Evolutionary conservation across 2,113 vertebrate genomes (phyloP).

Genomic region (Barbus barbus): DNA sequence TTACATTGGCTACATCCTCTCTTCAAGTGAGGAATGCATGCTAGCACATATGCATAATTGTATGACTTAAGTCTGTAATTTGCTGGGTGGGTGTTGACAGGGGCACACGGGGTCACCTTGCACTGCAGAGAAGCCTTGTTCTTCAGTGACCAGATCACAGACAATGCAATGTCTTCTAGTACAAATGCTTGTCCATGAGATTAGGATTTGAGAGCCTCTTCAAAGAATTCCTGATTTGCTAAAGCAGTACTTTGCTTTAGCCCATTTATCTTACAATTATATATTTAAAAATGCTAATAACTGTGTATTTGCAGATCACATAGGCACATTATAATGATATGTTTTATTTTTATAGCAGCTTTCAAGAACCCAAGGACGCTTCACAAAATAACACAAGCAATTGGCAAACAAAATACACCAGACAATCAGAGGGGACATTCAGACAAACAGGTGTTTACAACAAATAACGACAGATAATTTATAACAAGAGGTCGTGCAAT

Average conservation of each 20-base stretch:
- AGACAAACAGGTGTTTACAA: too few species aligned
- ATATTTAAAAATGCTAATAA: constrained; percentile 50
- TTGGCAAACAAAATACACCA: too few species aligned
- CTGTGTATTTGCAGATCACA: constrained; percentile 39
- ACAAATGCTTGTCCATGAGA: constrained; percentile 52
- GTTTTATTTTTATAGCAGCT: too few species aligned
- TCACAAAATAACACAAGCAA: too few species aligned
- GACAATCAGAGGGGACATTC: too few species aligned
- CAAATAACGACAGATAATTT: too few species aligned
- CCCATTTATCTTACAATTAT: constrained; percentile 42
- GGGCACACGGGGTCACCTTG: not conserved
- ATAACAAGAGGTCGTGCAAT: too few species aligned
- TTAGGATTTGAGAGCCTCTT: constrained; percentile 50
- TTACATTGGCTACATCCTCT: constrained; percentile 35
- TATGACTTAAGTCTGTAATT: constrained; percentile 33
- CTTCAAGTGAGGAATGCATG: constrained; percentile 45
- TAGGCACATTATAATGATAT: too few species aligned
- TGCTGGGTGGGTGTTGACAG: constrained; percentile 23
- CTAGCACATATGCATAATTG: constrained; percentile 51
- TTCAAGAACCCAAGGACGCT: too few species aligned
- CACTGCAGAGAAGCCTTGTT: constrained; percentile 26
- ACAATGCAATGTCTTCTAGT: constrained; percentile 45
- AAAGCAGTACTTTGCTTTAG: constrained; percentile 44
- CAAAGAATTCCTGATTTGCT: constrained; percentile 51
- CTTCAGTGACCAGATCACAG: constrained; percentile 37